These are phyloP conservation scores for Arge pagana DNA, from an alignment of 2,888 invertebrate genomes.

Conservation along the genomic window DNA sequence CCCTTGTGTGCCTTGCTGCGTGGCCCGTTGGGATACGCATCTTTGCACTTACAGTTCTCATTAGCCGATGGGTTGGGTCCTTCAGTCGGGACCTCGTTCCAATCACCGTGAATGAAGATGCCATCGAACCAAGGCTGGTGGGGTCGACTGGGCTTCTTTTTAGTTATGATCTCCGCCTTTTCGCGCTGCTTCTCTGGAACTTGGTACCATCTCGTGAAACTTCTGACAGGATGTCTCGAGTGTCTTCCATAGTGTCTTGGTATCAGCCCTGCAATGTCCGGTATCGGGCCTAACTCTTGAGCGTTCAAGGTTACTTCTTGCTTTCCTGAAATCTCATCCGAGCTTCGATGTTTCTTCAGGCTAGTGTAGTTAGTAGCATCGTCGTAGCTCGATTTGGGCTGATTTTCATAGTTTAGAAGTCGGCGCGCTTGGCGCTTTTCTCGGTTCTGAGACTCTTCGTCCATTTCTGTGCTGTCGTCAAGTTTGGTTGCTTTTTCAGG, in stretches of 20 bases:
- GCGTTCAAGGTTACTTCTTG: not conserved
- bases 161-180: too few species aligned
- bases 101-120: too few species aligned
- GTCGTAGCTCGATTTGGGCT: not conserved
- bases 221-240: not conserved
- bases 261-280: too few species aligned
- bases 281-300: not conserved
- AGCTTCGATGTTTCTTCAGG: not conserved
- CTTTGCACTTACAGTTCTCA: too few species aligned
- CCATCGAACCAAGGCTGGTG: too few species aligned
- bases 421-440: not conserved
- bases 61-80: too few species aligned
- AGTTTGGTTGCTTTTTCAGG: not conserved
- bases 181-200: too few species aligned
- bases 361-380: not conserved
- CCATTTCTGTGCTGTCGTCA: slow-evolving; percentile 7
- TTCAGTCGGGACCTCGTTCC: too few species aligned
- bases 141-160: too few species aligned
- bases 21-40: too few species aligned
- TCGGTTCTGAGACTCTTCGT: slow-evolving; percentile 18
- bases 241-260: not conserved
- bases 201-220: not conserved
- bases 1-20: too few species aligned
- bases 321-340: not conserved
- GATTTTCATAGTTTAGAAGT: not conserved